Base-by-base conservation (phyloP, 2,888 invertebrate genomes). In the Drosophila paracracens region DNA sequence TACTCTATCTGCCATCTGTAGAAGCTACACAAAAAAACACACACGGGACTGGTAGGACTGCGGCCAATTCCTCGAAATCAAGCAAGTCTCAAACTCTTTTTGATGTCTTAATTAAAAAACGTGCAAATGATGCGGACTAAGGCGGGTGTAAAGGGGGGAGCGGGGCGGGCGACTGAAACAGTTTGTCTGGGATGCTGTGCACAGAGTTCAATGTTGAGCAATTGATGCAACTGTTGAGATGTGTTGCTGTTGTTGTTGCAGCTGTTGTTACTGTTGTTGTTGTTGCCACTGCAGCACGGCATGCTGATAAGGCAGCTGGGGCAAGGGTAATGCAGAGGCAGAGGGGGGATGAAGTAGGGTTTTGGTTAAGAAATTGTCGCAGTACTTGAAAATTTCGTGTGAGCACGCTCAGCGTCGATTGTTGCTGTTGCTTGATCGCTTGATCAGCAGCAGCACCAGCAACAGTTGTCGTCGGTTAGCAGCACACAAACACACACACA, bases 151-250 rank as follows among this genome's bases (percentile, higher is more conserved):
- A 36, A 38, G 16, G 25, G 33, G 40, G 18, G 43, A 1, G 36
- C n/a, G 29, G 35, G 21, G 18, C 25, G 50, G 25, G 53, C 40
- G 51, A n/a, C 8, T n/a, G 40, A 38, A 48, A 67, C 57, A 29
- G 70, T 67, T 73, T 61, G 66, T 58, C 67, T 71, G 74, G 69
- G 53, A 36, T 54, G 54, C 71, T 76, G 51, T 79, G 76, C 65
- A 70, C 76, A 82, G 86, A 81, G 88, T 89, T 89, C 91, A 89
- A 88, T 84, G 89, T 91, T 91, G 84, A 88, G 89, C 89, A 89
- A 89, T 89, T 89, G 89, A 89, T 89, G 88, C 88, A 91, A 89
- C 91, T 89, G 90, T 89, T 87, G 86, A 89, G 89, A 89, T 89
- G 89, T 89, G 91, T 72, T 70, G 85, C 68, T 61, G 83, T 60